These are phyloP conservation scores for Molothrus ater DNA, from an alignment of 2,797 vertebrate genomes.

Conservation along the genomic window DNA sequence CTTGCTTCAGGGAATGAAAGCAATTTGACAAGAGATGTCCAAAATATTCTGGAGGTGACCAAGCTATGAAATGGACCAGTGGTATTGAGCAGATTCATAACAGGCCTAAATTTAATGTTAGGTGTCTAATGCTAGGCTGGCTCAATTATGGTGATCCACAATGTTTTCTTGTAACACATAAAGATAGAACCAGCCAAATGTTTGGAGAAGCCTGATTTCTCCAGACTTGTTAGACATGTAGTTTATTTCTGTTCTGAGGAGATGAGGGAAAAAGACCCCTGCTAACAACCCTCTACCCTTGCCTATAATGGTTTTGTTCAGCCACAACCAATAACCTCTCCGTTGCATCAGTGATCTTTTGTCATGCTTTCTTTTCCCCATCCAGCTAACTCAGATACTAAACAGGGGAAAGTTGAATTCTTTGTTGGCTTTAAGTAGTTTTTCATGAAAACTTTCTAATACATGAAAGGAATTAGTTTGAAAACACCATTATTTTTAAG, in stretches of 20 bases:
- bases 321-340: background rate
- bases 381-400: background rate
- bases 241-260: background rate
- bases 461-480: background rate
- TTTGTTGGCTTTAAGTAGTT: background rate
- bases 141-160: background rate
- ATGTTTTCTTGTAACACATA: background rate
- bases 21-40: background rate
- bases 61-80: background rate
- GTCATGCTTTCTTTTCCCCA: background rate
- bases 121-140: background rate
- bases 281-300: accelerated
- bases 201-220: background rate
- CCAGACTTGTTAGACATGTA: background rate
- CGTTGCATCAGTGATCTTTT: background rate
- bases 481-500: background rate
- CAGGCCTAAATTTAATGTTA: background rate
- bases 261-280: background rate
- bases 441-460: background rate
- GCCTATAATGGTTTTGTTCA: background rate
- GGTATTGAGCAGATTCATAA: background rate
- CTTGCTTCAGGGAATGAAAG: background rate
- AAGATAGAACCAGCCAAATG: background rate
- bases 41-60: background rate
- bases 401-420: background rate